Evolutionary conservation across 2,797 vertebrate species (phyloP), one percentile per base, ranked within the genome.

Genomic region (Acrossocheilus fasciatus): DNA sequence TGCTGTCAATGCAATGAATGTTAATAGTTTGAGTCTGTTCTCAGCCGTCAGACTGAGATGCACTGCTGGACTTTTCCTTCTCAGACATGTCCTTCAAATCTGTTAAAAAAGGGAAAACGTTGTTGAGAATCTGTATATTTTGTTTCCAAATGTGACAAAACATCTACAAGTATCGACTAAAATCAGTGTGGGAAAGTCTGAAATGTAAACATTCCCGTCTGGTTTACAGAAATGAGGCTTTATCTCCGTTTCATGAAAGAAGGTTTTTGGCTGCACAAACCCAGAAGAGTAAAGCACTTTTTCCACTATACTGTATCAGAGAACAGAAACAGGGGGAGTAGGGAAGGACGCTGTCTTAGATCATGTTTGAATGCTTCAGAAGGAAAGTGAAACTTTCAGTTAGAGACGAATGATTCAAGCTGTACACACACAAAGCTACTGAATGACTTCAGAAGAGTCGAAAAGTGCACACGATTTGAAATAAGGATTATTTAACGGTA

Each of bases 21-120:
- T 5, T 81, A 6, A n/a, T 10, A 12, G 17, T 23, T 64, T 26
- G 30, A 50, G 18, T 11, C 4, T 69, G 23, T 45, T 84, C 57
- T 84, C 52, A 39, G 54, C 23, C 72, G 11, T 81, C 20, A 36
- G 77, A 39, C 20, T 70, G 64, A 23, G 75, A 79, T 11, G 12
- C 18, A 4, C 84, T 20, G 50, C 23, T 52, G 64, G 54, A 57
- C 47, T 70, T 77, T 34, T 92, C 88, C 0, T 89, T 92, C 87
- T 87, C 78, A 81, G 50, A 80, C 70, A 91, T 79, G 72, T 89
- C 88, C 86, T 90, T 81, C 57, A 95, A 79, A 82, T 93, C 95
- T 95, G 76, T 20, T 79, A 83, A 87, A 17, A 17, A 20, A 57
- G 15, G 0, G 18, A 26, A 30, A 17, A 66, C 17, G 18, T 50